Percentiles rank a stretch among this genome's conserved stretches.
Conservation (phyloP, 2,113 vertebrate genomes). For the Catagonus wagneri region DNA sequence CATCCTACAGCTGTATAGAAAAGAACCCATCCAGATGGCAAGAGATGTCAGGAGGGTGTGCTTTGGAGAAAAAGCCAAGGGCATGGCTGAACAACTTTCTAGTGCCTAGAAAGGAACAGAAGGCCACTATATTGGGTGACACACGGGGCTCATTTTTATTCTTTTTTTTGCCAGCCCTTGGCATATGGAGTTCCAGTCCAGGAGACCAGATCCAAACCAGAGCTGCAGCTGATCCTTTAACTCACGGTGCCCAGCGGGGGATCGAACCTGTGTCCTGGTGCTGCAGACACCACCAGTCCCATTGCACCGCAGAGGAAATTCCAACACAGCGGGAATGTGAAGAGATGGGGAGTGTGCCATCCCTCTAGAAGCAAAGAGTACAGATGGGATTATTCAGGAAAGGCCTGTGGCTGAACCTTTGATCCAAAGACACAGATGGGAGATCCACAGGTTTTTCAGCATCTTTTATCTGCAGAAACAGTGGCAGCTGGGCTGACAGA, state of each 20-base stretch:
- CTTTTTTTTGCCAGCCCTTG: too few species aligned
- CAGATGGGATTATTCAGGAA: not conserved
- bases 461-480: not conserved
- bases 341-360: not conserved
- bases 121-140: not conserved
- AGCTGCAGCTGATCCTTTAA: too few species aligned
- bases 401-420: not conserved
- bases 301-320: too few species aligned
- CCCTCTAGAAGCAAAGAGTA: not conserved
- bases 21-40: not conserved
- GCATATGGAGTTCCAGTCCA: too few species aligned
- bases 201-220: too few species aligned
- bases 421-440: rapidly evolving
- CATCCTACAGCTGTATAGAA: rapidly evolving
- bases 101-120: not conserved
- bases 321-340: too few species aligned
- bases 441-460: not conserved
- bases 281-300: too few species aligned
- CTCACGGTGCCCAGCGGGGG: too few species aligned
- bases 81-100: not conserved
- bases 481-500: not conserved
- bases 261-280: too few species aligned
- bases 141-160: not conserved
- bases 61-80: not conserved
- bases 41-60: not conserved